Conservation (phyloP, 2,113 vertebrate genomes). For the Ranitomeya imitator region DNA sequence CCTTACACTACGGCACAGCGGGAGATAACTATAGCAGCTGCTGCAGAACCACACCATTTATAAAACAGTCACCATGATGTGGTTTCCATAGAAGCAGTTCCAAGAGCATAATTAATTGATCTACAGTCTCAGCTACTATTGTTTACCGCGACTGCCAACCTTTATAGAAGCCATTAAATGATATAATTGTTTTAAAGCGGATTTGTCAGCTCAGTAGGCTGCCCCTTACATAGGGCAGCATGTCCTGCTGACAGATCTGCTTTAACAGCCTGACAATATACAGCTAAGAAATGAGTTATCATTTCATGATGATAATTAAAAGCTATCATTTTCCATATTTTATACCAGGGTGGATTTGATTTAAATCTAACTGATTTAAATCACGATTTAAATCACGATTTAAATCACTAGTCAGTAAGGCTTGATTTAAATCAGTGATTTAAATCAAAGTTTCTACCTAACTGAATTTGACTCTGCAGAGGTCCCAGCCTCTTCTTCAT, state of each 20-base stretch:
- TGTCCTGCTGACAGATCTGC: too few species aligned
- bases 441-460: too few species aligned
- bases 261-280: neutral
- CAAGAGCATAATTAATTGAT: neutral
- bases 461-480: too few species aligned
- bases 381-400: too few species aligned
- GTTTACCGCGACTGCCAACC: neutral
- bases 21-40: neutral
- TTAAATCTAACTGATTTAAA: too few species aligned
- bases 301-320: neutral
- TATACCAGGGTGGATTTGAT: too few species aligned
- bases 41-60: neutral
- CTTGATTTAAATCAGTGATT: too few species aligned
- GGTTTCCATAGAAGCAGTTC: slow-evolving; percentile 5
- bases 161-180: neutral
- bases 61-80: neutral
- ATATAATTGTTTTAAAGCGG: neutral
- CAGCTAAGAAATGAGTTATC: neutral
- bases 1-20: neutral
- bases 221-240: too few species aligned
- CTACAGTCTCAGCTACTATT: neutral
- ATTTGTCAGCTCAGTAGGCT: neutral
- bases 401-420: too few species aligned
- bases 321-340: neutral
- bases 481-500: too few species aligned